Base-by-base conservation (phyloP, 2,888 invertebrate genomes). In the Caradrina clavipalpis region DNA sequence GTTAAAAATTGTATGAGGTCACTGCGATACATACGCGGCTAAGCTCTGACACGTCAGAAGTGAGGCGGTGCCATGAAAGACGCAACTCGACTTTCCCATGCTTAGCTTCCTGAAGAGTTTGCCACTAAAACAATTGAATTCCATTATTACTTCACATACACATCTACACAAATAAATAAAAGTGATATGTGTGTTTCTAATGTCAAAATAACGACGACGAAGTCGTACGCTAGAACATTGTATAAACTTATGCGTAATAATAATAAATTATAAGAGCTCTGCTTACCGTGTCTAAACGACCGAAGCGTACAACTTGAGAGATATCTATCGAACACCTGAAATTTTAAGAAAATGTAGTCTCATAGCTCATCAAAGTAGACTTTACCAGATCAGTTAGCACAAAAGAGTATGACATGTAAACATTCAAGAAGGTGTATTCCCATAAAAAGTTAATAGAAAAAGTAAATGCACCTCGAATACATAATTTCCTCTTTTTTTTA, bases 81-180 rank as follows among this genome's bases (percentile, higher is more conserved):
- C 98, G 97, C 63, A 99, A 93, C 89, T 99, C 99, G 0, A 99
- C 97, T 96, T 99, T 97, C 8, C 99, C 99, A 88, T 99, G 98
- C 92, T 99, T 99, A 11, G 99, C 99, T 93, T 99, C 98, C 92
- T 99, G 99, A 82, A 99, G 96, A 0, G 98, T 98, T 81, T 99
- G 96, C 99, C 99, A 99, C 99, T 99, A 92, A 55, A 89, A 87
- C 50, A 70, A 59, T 64, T 10, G 7, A 67, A 59, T 21, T 11
- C 2, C 19, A 7, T 58, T 47, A 47, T 10, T n/a, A 39, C 2
- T 11, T 13, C 15, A 39, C 39, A 13, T 13, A 39, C 13, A 35
- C 35, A 8, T 35, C 35, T 8, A 35, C 8, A 35, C 7, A 35
- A 35, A 35, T 35, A 35, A 35, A 35, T 35, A 35, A 35, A 35